Conservation (phyloP, 2,113 vertebrate species). For the Tretioscincus oriximinensis region DNA sequence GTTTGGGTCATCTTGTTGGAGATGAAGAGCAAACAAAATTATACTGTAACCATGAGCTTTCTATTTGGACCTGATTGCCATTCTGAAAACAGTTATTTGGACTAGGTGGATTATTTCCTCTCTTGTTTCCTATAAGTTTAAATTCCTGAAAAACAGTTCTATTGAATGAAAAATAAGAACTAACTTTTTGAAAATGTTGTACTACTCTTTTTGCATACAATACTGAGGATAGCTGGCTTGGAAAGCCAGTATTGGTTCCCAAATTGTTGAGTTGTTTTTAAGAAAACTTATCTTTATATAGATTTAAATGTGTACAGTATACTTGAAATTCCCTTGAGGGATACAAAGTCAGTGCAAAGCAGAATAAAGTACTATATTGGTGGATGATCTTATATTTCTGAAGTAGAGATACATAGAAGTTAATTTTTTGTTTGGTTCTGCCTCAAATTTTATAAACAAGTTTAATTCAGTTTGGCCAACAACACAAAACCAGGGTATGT, state of each 20-base stretch:
- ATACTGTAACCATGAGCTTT: too few relatives aligned
- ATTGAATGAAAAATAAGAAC: not conserved
- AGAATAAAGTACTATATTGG: not conserved
- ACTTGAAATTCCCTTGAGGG: not conserved
- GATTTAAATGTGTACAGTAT: not conserved
- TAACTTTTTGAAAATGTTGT: not conserved
- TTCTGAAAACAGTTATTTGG: too few relatives aligned
- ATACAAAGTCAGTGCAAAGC: not conserved
- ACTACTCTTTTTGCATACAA: not conserved
- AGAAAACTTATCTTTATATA: not conserved
- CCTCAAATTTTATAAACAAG: too few relatives aligned
- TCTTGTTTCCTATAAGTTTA: not conserved
- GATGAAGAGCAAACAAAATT: too few relatives aligned
- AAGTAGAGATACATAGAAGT: too few relatives aligned
- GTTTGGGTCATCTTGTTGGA: not conserved
- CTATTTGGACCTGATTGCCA: too few relatives aligned
- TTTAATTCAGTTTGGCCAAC: too few relatives aligned
- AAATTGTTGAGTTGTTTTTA: not conserved
- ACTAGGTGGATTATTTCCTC: too few relatives aligned
- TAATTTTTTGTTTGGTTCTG: too few relatives aligned
- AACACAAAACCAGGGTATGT: too few relatives aligned
- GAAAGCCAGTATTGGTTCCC: not conserved
- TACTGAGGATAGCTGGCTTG: not conserved
- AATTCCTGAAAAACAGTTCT: not conserved
- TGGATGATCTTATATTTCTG: too few relatives aligned